Evolutionary conservation across 2,113 vertebrate genomes (phyloP).

Genomic region (Sus scrofa): T2T-Sscrofa CM000830.6:118280501-118281000

Average conservation of each 20-base stretch:
- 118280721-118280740: no score
- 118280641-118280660: background rate
- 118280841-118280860: background rate
- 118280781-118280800: background rate
- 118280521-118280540: background rate
- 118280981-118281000: no score
- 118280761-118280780: background rate
- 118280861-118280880: background rate
- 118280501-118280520: background rate
- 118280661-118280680: background rate
- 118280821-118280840: background rate
- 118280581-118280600: background rate
- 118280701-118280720: background rate
- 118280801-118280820: background rate
- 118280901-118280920: constrained; percentile 41
- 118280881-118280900: background rate
- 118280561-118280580: background rate
- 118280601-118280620: background rate
- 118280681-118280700: background rate
- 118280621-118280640: background rate
- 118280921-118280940: background rate
- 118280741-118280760: background rate
- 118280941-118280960: background rate
- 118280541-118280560: background rate
- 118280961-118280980: no score